phyloP scores from a whole-genome alignment of 2,797 vertebrate genomes.

The Scleropages formosus region DNA sequence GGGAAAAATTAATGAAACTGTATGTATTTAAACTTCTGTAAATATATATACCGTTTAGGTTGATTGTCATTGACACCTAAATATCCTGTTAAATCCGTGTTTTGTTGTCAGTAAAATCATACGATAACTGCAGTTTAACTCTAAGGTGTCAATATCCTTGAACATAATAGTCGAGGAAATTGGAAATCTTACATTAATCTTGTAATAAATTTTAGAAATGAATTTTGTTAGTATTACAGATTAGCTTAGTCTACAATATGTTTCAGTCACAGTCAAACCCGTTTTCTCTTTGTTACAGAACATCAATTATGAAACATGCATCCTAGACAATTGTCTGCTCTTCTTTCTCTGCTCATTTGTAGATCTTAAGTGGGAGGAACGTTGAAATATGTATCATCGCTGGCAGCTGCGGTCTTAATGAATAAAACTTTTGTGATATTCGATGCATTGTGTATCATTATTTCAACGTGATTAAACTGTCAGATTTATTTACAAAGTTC shows the following conservation, averaged over 20 bases:
- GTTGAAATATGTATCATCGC: not conserved
- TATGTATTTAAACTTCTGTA: slow-evolving; percentile 12
- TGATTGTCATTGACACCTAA: slow-evolving; percentile 5
- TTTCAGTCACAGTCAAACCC: not conserved
- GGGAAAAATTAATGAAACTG: slow-evolving; percentile 3
- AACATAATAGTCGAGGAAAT: not conserved
- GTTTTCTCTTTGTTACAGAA: too few species aligned
- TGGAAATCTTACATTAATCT: not conserved
- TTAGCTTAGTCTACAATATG: not conserved
- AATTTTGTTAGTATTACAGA: not conserved
- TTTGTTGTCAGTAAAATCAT: not conserved
- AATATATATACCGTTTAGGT: slow-evolving; percentile 5
- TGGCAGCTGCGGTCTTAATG: not conserved
- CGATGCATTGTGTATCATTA: not conserved
- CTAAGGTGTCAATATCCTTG: not conserved
- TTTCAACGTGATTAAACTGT: not conserved
- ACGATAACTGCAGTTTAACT: not conserved
- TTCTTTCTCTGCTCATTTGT: too few species aligned
- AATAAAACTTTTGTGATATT: not conserved
- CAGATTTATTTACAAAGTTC: slow-evolving; percentile 5
- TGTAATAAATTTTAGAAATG: not conserved
- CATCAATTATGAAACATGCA: too few species aligned
- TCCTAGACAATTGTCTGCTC: too few species aligned
- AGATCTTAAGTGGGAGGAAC: not conserved
- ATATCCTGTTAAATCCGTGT: not conserved